These are phyloP conservation scores for Campoletis sonorensis DNA, from an alignment of 1,140 invertebrate genomes.

Conservation along the genomic window DNA sequence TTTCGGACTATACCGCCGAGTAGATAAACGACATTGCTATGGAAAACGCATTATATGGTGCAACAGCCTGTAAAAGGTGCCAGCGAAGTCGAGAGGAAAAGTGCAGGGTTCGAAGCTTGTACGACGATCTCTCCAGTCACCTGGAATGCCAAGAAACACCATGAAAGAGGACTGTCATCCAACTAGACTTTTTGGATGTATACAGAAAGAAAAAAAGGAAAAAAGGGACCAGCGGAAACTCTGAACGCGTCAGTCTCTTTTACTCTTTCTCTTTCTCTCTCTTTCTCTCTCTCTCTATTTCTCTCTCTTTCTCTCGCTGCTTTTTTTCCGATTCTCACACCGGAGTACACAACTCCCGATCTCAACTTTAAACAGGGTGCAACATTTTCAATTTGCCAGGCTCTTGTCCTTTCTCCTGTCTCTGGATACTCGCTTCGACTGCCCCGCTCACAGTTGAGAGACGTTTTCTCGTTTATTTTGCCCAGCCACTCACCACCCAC, in stretches of 20 bases:
- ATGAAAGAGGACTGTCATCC: background rate
- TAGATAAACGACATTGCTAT: constrained; percentile 48
- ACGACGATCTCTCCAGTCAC: background rate
- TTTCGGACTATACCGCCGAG: constrained; percentile 33
- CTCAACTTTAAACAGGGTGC: constrained; percentile 47
- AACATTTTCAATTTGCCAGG: constrained; percentile 62
- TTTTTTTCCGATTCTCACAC: constrained; percentile 14
- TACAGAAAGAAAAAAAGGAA: background rate
- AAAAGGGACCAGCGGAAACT: background rate
- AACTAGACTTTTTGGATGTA: constrained; percentile 1
- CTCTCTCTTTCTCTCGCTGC: constrained; percentile 22
- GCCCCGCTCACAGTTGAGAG: constrained; percentile 22
- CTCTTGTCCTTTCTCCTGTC: constrained; percentile 45
- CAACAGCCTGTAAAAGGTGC: constrained; percentile 53
- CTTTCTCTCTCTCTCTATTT: constrained; percentile 5
- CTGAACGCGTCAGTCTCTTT: constrained; percentile 36
- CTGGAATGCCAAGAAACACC: background rate
- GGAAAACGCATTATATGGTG: constrained; percentile 69
- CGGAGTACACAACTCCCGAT: constrained; percentile 30
- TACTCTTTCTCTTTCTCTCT: background rate
- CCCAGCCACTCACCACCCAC: background rate
- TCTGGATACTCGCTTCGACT: constrained; percentile 48
- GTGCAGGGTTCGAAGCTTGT: constrained; percentile 9
- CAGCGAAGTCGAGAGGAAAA: background rate
- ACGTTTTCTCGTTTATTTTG: constrained; percentile 45